Base-by-base conservation (phyloP, 1,140 invertebrate genomes). In the Mya arenaria region DNA sequence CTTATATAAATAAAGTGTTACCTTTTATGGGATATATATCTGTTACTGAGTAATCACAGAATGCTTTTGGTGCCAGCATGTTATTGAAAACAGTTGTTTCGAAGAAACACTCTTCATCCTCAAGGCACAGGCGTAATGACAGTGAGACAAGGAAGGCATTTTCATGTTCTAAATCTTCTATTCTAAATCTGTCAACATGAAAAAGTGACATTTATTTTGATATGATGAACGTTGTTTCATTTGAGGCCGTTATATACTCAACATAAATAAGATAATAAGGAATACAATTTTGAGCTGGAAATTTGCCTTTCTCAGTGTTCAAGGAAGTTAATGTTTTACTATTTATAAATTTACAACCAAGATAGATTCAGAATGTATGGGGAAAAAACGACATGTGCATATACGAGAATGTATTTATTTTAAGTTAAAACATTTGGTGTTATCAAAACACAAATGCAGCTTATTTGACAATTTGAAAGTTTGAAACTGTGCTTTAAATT, bases 171-270 rank as follows among this genome's bases (percentile, higher is more conserved):
- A 83, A 56, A 44, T 75, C 44, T 5, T 83, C 81, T 13, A 83
- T 44, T 10, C 36, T 36, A 77, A 68, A 83, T n/a, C 81, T 83
- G 32, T 41, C 66, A 65, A 37, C 58, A 66, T 6, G 37, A 15
- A 30, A 6, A 36, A n/a, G 56, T 17, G 8, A 10, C 56, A 15
- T 8, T 13, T 15, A 10, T 10, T 13, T n/a, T 10, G 6, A 28
- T 10, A 6, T 8, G 25, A 10, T 10, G 8, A 17, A 60, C 25
- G 28, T 60, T 10, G 10, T n/a, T 60, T n/a, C 28, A 13, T 60
- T 15, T 28, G 28, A n/a, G 8, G 13, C 13, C 6, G 28, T 60
- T n/a, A n/a, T 15, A 15, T 15, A n/a, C 10, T 60, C 10, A 10
- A 60, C 8, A n/a, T n/a, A n/a, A n/a, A n/a, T n/a, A n/a, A n/a